These are phyloP conservation scores for Sardinella longiceps DNA, from an alignment of 2,797 vertebrate genomes.

Conservation along the genomic window DNA sequence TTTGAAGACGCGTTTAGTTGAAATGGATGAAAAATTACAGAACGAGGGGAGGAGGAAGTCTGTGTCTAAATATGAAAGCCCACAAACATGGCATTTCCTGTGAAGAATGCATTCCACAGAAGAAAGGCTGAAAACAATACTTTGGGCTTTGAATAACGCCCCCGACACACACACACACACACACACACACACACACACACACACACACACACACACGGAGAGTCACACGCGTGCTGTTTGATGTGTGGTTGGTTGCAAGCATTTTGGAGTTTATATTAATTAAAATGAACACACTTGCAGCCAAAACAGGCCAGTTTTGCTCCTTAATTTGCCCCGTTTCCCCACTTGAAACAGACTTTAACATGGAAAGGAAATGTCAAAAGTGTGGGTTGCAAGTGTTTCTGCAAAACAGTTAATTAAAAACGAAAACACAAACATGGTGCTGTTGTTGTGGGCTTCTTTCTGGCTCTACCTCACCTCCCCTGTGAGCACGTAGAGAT, in stretches of 20 bases:
- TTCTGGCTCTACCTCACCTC: neutral
- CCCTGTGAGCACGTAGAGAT: neutral
- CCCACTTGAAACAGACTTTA: neutral
- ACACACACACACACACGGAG: neutral
- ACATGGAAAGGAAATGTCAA: neutral
- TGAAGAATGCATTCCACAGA: constrained; percentile 37
- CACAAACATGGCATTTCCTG: constrained; percentile 40
- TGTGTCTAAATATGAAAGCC: constrained; percentile 47
- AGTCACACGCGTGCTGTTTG: neutral
- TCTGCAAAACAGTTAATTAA: neutral
- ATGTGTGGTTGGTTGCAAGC: neutral
- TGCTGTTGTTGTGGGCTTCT: neutral
- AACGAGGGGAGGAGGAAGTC: constrained; percentile 48
- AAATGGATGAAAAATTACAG: constrained; percentile 56
- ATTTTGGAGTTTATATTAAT: neutral
- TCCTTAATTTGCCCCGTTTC: neutral
- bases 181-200: neutral
- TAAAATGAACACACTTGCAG: neutral
- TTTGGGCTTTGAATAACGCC: neutral
- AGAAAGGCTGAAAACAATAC: neutral
- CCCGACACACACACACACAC: neutral
- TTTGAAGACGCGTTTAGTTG: constrained; percentile 59
- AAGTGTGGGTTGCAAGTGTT: neutral
- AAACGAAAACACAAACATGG: neutral
- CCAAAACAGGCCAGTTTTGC: neutral